phyloP scores from a whole-genome alignment of 2,113 vertebrate genomes.

The Laterallus jamaicensis region DNA sequence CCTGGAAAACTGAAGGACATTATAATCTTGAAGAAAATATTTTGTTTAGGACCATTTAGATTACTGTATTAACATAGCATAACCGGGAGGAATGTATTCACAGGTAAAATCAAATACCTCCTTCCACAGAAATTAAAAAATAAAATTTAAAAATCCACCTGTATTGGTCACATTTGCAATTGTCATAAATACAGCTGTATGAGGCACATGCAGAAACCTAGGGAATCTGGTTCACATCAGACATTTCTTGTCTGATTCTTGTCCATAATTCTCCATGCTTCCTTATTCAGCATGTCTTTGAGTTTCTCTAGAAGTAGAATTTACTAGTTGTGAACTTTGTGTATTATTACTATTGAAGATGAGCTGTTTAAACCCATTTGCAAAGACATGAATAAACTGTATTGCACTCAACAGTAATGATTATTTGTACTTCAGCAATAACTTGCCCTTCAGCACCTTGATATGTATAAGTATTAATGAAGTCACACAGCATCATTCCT shows the following conservation, averaged over 20 bases:
- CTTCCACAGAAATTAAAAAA: not conserved
- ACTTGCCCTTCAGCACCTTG: not conserved
- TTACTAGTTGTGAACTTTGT: not conserved
- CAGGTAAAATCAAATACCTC: not conserved
- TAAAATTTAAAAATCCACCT: rapidly evolving
- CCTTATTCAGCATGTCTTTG: not conserved
- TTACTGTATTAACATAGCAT: not conserved
- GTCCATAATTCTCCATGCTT: not conserved
- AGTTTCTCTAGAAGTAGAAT: not conserved
- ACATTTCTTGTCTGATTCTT: not conserved
- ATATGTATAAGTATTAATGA: not conserved
- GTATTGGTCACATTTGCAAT: not conserved
- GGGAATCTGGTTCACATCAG: not conserved
- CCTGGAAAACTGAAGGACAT: not conserved
- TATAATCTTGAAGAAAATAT: not conserved
- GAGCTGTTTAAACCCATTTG: not conserved
- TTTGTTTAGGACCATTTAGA: not conserved
- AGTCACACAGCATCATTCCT: not conserved
- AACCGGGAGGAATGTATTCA: not conserved
- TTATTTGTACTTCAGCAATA: not conserved
- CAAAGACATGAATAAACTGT: not conserved
- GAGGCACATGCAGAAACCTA: not conserved
- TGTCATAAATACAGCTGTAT: not conserved
- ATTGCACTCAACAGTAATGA: not conserved
- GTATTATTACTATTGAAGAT: not conserved